Conservation (phyloP, 1,140 invertebrate species). For the Brachionus asplanchnoidis region DNA sequence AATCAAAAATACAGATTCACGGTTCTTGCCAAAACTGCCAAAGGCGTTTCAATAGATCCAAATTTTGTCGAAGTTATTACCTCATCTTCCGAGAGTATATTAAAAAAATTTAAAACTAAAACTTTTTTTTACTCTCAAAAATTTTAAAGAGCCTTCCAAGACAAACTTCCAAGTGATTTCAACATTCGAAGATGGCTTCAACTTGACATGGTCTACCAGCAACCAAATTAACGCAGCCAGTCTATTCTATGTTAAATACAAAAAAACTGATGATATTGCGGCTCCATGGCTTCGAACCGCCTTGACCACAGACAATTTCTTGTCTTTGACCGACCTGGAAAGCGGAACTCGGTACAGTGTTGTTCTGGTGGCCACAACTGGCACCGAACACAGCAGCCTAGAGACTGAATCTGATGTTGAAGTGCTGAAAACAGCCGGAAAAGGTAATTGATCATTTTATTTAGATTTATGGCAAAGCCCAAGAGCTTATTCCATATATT, state of each 20-base stretch:
- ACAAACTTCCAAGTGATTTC: slow-evolving; percentile 1
- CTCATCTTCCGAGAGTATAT: slow-evolving; percentile 25
- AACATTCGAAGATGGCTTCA: slow-evolving; percentile 4
- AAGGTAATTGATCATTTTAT: background rate
- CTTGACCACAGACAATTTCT: slow-evolving; percentile 27
- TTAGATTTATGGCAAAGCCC: background rate
- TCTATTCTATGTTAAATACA: slow-evolving; percentile 39
- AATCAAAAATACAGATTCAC: slow-evolving; percentile 35
- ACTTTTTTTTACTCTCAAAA: background rate
- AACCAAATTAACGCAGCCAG: slow-evolving; percentile 37
- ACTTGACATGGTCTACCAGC: slow-evolving; percentile 22
- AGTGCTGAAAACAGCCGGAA: slow-evolving; percentile 37
- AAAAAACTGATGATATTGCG: slow-evolving; percentile 26
- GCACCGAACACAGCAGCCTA: slow-evolving; percentile 23
- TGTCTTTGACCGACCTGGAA: slow-evolving; percentile 4
- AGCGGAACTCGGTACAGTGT: slow-evolving; percentile 23
- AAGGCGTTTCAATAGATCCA: slow-evolving; percentile 8
- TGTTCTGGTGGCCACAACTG: slow-evolving; percentile 12
- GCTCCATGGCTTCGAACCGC: slow-evolving; percentile 24
- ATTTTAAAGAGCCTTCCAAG: slow-evolving; percentile 30
- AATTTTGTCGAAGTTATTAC: slow-evolving; percentile 35
- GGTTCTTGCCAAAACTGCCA: slow-evolving; percentile 8
- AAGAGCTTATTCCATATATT: background rate
- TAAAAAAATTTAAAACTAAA: too few species aligned
- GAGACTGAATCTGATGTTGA: slow-evolving; percentile 24